Evolutionary conservation across 35 echinoderm and acorn worm genomes (phyloP), one percentile per base, ranked within the genome.

Genomic region (Acanthaster planci): DNA sequence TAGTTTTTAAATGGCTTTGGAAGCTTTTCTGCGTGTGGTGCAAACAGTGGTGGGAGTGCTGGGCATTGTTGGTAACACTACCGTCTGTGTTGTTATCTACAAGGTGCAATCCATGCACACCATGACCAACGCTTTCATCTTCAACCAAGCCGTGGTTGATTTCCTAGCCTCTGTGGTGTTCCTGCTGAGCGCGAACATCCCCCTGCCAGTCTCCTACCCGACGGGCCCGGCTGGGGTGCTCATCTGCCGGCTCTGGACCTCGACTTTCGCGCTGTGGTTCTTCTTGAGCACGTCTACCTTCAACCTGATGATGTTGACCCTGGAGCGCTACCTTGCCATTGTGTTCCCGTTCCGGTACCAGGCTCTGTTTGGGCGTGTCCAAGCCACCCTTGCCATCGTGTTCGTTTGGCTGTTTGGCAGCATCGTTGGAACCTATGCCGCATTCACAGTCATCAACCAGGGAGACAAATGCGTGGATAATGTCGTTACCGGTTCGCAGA

Each of bases 261-360:
- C 92, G 21, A 40, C 58, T 19, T 78, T 89, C 6, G 38, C 81
- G 8, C 57, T 82, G 39, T 94, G 89, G 55, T 79, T 51, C 52
- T 78, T 86, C 39, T 90, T 94, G 23, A 87, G 79, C 15, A 72
- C 85, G 8, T 94, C 92, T 1, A 86, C 92, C 6, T 90, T 94
- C 35, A 94, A 94, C 77, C 60, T 94, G 15, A 86, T 85, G 18
- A 56, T 94, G 55, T 39, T 94, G 17, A 88, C 92, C 8, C 35
- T 94, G 22, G 92, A 94, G 40, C 38, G 92, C 17, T 94, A 90
- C 76, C 75, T 94, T 35, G 92, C 92, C 31, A 85, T 94, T 7
- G 82, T 94, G 8, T 82, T 85, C 40, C 92, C 92, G 1, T 67
- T 89, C 5, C 60, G 35, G 8, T 89, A 89, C 67, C 64, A 77